Conservation (phyloP, 2,797 vertebrate species). For the Onychomys torridus region DNA sequence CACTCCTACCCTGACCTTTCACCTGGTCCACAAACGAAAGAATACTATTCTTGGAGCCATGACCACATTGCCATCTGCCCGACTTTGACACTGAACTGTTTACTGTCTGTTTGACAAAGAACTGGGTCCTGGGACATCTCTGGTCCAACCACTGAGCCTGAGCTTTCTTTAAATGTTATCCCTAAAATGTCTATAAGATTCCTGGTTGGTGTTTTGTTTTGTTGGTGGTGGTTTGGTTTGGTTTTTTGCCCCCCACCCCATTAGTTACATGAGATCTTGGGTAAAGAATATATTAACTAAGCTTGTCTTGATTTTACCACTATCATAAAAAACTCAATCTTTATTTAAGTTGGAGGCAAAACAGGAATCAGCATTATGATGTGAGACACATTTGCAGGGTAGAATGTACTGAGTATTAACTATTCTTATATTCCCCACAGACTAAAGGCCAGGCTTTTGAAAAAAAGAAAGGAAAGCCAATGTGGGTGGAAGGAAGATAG, state of each 20-base stretch:
- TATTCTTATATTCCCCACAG: not conserved
- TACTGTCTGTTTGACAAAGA: not conserved
- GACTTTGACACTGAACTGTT: not conserved
- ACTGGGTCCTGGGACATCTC: not conserved
- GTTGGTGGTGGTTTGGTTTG: not conserved
- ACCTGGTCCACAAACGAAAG: not conserved
- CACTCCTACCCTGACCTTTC: not conserved
- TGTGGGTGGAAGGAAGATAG: not conserved
- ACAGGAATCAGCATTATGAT: not conserved
- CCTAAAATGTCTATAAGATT: not conserved
- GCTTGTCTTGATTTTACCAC: not conserved
- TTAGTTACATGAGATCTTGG: not conserved
- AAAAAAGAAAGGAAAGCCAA: too few species aligned
- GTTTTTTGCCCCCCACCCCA: not conserved
- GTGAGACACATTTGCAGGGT: not conserved
- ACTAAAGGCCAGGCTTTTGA: too few species aligned
- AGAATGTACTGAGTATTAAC: not conserved
- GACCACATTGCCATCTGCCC: not conserved
- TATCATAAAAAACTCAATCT: not conserved
- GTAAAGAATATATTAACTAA: not conserved
- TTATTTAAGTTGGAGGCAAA: constrained; percentile 31
- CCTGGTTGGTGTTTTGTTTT: not conserved
- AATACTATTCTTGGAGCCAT: not conserved
- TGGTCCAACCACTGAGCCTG: not conserved
- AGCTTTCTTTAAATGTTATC: constrained; percentile 7